Evolutionary conservation across 2,888 invertebrate genomes (phyloP), one percentile per base, ranked within the genome.

Genomic region (Nowickia ferox): DNA sequence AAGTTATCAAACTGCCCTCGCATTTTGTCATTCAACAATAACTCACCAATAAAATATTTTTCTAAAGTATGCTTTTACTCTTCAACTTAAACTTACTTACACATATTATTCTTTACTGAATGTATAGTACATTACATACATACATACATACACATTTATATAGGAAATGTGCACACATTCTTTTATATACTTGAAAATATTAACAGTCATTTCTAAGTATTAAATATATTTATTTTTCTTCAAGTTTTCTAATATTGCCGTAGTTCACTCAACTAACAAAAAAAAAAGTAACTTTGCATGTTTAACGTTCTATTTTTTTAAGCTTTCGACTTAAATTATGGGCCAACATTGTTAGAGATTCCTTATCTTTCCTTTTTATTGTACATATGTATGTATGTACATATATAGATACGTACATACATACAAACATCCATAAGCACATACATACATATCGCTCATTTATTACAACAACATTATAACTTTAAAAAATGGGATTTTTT

Each of bases 241-340:
- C 10, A 48, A 48, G 11, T 55, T 55, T 74, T 61, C 19, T 61
- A 55, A 68, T 46, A 17, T 55, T 38, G 38, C n/a, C 44, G 19
- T n/a, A 42, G n/a, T 59, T 44, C 22, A 30, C 6, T 30, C 30
- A 61, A 22, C 8, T 15, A 68, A 66, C 17, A 48, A n/a, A 71
- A 55, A 57, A 53, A n/a, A 1, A 19, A n/a, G 30, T 40, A 59
- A 51, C 66, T 53, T 81, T 61, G 75, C 81, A 46, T 69, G 81
- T 61, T 46, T 46, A 53, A 46, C 8, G 38, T 69, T 55, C 40
- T 10, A 61, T 61, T 55, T 13, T 53, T 38, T 68, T 68, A 19
- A 68, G 44, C 53, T 63, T 68, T 78, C 61, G n/a, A 51, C 59
- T 78, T 68, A 22, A 75, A 81, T 61, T 19, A 61, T 57, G 30